Percentiles rank a stretch among this genome's conserved stretches.
Conservation (phyloP, 2,888 invertebrate genomes). For the Protonemura montana region DNA sequence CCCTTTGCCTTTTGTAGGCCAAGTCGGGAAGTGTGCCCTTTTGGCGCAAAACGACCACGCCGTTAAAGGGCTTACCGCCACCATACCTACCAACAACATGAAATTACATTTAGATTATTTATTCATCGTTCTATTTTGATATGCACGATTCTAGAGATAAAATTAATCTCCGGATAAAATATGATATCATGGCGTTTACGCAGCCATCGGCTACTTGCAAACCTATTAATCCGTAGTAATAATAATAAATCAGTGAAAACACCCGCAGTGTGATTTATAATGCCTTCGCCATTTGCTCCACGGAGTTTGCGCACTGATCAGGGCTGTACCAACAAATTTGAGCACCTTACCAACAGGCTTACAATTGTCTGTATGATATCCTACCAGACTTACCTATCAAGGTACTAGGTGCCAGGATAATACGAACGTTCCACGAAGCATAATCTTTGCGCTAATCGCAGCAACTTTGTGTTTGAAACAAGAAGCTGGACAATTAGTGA, state of each 20-base stretch:
- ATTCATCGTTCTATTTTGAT: conserved; percentile 7
- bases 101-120: neutral
- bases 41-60: neutral
- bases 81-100: neutral
- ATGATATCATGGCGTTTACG: neutral
- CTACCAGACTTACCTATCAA: neutral
- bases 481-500: neutral
- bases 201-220: neutral
- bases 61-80: neutral
- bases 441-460: neutral
- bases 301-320: neutral
- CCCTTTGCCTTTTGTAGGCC: neutral
- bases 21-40: neutral
- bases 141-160: neutral
- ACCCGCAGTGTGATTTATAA: neutral
- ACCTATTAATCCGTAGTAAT: neutral
- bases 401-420: neutral
- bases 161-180: neutral
- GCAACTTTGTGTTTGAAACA: neutral
- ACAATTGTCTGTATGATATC: neutral
- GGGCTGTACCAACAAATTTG: neutral
- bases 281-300: neutral
- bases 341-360: neutral
- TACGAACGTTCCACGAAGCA: too few species aligned
- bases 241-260: conserved; percentile 7